These are phyloP conservation scores for Myiothlypis coronata DNA, from an alignment of 2,797 vertebrate genomes.

Conservation along the genomic window DNA sequence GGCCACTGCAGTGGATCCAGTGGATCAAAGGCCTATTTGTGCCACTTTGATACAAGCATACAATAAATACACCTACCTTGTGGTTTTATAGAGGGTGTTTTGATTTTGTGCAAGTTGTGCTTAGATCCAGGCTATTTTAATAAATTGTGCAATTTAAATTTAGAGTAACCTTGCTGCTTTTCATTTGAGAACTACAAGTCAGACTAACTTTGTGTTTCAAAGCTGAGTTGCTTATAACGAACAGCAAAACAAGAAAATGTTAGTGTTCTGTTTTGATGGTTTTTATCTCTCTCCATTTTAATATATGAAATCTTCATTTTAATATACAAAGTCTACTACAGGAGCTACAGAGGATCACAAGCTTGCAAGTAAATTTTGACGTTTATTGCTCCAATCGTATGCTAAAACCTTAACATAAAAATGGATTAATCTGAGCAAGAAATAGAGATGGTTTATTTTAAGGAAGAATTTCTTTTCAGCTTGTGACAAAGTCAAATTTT, in stretches of 20 bases:
- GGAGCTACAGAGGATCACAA: background rate
- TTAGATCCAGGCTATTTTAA: background rate
- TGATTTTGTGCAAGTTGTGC: background rate
- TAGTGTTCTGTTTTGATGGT: background rate
- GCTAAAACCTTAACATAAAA: background rate
- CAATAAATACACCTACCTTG: background rate
- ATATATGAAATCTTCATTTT: background rate
- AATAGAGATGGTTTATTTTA: background rate
- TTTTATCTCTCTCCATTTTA: background rate
- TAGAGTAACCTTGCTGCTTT: background rate
- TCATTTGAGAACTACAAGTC: background rate
- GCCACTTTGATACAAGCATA: background rate
- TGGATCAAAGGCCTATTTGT: background rate
- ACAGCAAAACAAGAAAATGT: background rate
- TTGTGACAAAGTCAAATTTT: background rate
- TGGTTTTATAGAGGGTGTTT: background rate
- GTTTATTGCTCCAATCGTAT: background rate
- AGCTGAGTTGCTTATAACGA: background rate
- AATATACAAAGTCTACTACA: background rate
- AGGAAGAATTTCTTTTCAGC: background rate
- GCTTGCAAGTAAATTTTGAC: background rate
- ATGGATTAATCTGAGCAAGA: background rate
- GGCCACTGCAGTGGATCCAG: background rate
- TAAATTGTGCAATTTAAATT: background rate
- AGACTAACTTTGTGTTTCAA: background rate